phyloP scores from a whole-genome alignment of 2,888 invertebrate genomes.

The Blastobasis adustella region DNA sequence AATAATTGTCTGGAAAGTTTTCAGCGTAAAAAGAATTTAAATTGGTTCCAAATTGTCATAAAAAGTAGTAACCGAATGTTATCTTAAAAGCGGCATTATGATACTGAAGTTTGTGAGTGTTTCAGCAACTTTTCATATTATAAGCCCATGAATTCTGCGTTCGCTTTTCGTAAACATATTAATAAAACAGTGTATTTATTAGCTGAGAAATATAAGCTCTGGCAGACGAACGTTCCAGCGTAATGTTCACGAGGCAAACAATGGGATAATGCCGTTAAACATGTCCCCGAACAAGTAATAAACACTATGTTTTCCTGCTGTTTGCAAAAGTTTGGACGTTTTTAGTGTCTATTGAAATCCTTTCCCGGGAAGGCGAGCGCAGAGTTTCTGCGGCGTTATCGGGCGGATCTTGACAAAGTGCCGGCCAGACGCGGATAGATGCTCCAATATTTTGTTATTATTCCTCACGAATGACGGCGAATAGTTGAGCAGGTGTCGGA shows the following conservation, averaged over 20 bases:
- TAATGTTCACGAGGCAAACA: conserved; percentile 29
- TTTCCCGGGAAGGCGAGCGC: conserved; percentile 30
- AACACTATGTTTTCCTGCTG: conserved; percentile 36
- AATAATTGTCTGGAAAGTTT: no score
- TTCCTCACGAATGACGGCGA: conserved; percentile 24
- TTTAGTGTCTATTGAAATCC: conserved; percentile 43
- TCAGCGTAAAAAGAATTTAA: no score
- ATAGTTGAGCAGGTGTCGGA: conserved; percentile 13
- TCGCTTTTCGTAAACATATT: no score
- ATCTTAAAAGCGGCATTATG: no score
- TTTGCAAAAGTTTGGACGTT: conserved; percentile 49
- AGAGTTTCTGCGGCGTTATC: conserved; percentile 9
- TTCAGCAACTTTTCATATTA: no score
- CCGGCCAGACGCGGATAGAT: conserved; percentile 29
- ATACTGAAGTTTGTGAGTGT: no score
- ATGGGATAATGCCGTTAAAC: conserved; percentile 33
- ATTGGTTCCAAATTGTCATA: no score
- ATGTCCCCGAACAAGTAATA: conserved; percentile 38
- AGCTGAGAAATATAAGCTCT: conserved; percentile 16
- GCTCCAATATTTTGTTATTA: conserved; percentile 31
- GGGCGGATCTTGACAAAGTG: conserved; percentile 41
- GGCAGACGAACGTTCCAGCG: conserved; percentile 20
- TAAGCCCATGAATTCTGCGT: no score
- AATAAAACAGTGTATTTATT: conserved; percentile 10
- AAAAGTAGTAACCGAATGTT: no score